Conservation (phyloP, 2,113 vertebrate species). For the Origma solitaria region DNA sequence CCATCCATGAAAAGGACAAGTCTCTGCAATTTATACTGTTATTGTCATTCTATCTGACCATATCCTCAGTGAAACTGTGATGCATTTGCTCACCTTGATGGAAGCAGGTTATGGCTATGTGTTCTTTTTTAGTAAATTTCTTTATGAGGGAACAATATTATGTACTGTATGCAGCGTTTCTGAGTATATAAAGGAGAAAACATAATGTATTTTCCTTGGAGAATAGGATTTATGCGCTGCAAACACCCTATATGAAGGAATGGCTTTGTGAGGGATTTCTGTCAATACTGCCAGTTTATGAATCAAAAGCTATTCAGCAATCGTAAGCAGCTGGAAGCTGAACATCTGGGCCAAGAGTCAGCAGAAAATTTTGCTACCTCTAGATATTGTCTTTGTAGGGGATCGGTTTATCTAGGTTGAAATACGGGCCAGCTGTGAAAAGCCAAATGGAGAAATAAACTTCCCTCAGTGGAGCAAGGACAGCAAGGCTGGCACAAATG, state of each 20-base stretch:
- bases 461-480: not conserved
- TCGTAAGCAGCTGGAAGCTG: conserved; percentile 15
- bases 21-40: not conserved
- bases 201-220: conserved; percentile 15
- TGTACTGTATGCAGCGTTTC: not conserved
- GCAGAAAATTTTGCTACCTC: conserved; percentile 46
- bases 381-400: not conserved
- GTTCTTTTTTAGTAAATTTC: not conserved
- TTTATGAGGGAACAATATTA: not conserved
- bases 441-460: conserved; percentile 23
- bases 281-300: conserved; percentile 29
- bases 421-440: not conserved
- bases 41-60: not conserved
- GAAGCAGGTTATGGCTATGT: not conserved
- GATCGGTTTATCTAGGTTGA: conserved; percentile 16
- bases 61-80: not conserved
- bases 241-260: conserved; percentile 35
- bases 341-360: conserved; percentile 37
- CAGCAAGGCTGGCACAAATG: not conserved
- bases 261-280: conserved; percentile 35
- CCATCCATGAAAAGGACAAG: not conserved
- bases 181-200: not conserved
- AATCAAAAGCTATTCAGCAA: conserved; percentile 34
- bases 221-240: conserved; percentile 27
- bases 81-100: not conserved